phyloP scores from a whole-genome alignment of 2,888 invertebrate species.

The Microdon myrmicae region DNA sequence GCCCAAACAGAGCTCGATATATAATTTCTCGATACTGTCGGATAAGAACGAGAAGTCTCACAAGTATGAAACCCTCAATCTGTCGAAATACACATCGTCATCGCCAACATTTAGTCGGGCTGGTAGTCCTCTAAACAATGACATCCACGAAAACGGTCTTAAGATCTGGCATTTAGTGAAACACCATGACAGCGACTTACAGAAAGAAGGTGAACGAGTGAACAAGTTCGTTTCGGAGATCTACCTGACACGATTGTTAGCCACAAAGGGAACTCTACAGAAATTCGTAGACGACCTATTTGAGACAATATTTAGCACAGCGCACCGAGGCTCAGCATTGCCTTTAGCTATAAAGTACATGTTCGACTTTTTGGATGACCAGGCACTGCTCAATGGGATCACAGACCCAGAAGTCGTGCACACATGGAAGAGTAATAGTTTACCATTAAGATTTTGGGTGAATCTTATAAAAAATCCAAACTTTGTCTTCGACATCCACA shows the following conservation, averaged over 20 bases:
- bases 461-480: conserved; percentile 99
- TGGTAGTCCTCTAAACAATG: conserved; percentile 92
- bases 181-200: conserved; percentile 92
- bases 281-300: conserved; percentile 99
- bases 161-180: conserved; percentile 94
- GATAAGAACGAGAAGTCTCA: conserved; percentile 96
- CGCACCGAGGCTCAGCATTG: conserved; percentile 93
- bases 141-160: conserved; percentile 81
- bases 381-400: conserved; percentile 94
- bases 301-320: conserved; percentile 98
- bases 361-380: conserved; percentile 99
- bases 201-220: conserved; percentile 92
- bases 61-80: conserved; percentile 88
- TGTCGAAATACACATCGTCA: conserved; percentile 92
- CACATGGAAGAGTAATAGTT: conserved; percentile 98
- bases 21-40: conserved; percentile 91
- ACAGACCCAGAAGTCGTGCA: conserved; percentile 98
- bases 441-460: conserved; percentile 96
- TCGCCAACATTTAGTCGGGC: conserved; percentile 90
- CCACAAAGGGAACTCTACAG: conserved; percentile 97
- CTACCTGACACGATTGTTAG: conserved; percentile 93
- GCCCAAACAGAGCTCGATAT: conserved; percentile 94
- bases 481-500: conserved; percentile 99
- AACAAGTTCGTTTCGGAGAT: conserved; percentile 99
- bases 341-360: conserved; percentile 99